Conservation (phyloP, 2,797 vertebrate genomes). For the Myoxocephalus aenaeus region DNA sequence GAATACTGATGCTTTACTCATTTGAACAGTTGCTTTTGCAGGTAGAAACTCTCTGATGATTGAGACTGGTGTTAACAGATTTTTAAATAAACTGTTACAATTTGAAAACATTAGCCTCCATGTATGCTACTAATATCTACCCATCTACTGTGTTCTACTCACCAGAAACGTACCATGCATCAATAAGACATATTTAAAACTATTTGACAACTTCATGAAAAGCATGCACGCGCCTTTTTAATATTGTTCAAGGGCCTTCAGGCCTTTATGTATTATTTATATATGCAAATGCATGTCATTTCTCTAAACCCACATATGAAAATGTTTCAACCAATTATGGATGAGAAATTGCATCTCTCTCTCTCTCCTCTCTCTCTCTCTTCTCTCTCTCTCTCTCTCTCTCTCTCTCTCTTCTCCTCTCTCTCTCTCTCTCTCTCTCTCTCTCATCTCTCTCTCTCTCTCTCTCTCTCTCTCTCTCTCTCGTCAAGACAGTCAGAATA, state of each 20-base stretch:
- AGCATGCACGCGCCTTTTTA: neutral
- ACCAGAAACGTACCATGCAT: neutral
- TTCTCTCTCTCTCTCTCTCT: no score
- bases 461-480: neutral
- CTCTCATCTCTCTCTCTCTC: no score
- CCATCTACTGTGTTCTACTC: neutral
- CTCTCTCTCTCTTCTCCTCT: no score
- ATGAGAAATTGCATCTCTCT: neutral
- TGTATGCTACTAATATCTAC: neutral
- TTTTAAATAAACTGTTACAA: neutral
- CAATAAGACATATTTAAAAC: neutral
- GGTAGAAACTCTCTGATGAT: neutral
- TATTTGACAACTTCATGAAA: neutral
- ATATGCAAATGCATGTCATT: neutral
- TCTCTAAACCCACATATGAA: neutral
- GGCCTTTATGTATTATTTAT: neutral
- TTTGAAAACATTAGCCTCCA: neutral
- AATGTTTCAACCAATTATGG: neutral
- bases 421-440: no score
- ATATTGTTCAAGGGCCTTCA: neutral
- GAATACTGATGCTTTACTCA: constrained; percentile 36
- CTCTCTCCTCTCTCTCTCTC: no score
- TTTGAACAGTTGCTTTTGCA: constrained; percentile 6
- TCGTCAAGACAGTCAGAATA: neutral
- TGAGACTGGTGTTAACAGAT: neutral